Percentiles rank a stretch among this genome's conserved stretches.
Conservation (phyloP, 2,888 invertebrate genomes). For the Drosophila kuntzei region DNA sequence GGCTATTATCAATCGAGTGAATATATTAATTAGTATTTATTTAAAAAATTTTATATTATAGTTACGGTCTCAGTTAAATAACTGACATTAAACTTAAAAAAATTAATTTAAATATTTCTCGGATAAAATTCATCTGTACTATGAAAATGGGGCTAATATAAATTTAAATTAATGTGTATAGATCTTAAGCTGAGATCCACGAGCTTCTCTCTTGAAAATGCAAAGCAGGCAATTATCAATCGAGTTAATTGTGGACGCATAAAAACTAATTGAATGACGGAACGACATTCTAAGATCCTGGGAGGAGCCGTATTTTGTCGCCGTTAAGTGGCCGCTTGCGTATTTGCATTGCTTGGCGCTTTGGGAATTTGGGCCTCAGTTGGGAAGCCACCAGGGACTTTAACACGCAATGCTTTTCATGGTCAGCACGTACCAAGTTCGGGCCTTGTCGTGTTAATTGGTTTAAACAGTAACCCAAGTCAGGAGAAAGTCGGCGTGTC, state of each 20-base stretch:
- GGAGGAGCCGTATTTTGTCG: slow-evolving; percentile 43
- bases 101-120: no score
- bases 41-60: no score
- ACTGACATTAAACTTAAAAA: no score
- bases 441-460: slow-evolving; percentile 68
- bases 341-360: slow-evolving; percentile 67
- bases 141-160: no score
- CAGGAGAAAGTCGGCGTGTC: slow-evolving; percentile 5
- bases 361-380: slow-evolving; percentile 36
- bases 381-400: slow-evolving; percentile 42
- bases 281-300: neutral
- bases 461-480: slow-evolving; percentile 77
- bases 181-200: neutral
- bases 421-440: slow-evolving; percentile 20
- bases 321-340: slow-evolving; percentile 65
- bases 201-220: slow-evolving; percentile 20
- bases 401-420: slow-evolving; percentile 45
- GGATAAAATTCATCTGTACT: no score
- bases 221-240: slow-evolving; percentile 39
- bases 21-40: no score
- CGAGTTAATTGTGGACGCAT: slow-evolving; percentile 47
- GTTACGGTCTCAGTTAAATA: no score
- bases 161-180: no score
- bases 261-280: slow-evolving; percentile 54
- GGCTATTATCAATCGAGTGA: no score